These are phyloP conservation scores for Diadophis punctatus DNA, from an alignment of 2,113 vertebrate species.

Conservation along the genomic window DNA sequence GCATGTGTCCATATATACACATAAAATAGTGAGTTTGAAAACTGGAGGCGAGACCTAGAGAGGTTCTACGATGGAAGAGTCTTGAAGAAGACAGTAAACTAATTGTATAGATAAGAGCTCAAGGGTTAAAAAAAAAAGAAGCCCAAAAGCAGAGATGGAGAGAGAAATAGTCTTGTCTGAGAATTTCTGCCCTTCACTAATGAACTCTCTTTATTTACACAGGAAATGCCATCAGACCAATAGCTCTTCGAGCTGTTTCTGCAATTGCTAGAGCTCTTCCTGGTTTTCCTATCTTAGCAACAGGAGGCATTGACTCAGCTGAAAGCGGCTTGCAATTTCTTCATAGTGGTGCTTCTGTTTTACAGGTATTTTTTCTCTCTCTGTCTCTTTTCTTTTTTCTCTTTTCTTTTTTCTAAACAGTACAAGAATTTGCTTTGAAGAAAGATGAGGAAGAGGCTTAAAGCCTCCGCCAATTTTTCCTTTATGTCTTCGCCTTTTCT, in stretches of 20 bases:
- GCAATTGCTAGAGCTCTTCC: slow-evolving; percentile 82
- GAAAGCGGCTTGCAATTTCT: slow-evolving; percentile 90
- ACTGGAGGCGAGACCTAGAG: neutral
- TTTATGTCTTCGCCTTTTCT: neutral
- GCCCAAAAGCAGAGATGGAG: neutral
- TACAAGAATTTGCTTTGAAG: neutral
- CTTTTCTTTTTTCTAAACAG: no score
- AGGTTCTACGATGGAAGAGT: neutral
- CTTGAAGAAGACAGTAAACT: neutral
- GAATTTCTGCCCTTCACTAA: neutral
- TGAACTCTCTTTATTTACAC: neutral
- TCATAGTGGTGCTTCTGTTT: slow-evolving; percentile 85
- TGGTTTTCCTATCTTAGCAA: slow-evolving; percentile 86
- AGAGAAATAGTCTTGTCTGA: neutral
- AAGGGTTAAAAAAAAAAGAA: neutral
- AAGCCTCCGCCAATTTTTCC: neutral
- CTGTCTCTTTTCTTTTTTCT: no score
- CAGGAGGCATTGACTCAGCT: slow-evolving; percentile 94
- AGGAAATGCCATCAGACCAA: slow-evolving; percentile 91
- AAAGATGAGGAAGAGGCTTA: fast-evolving
- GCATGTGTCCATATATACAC: neutral
- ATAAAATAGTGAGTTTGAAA: neutral
- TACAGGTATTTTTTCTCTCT: slow-evolving; percentile 76
- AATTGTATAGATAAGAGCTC: neutral
- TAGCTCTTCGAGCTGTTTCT: slow-evolving; percentile 84